A percentile compares a stretch with the other conserved stretches of the same genome.
Evolutionary conservation across 2,888 invertebrate genomes (phyloP).

Genomic region (Spisula subtruncata): DNA sequence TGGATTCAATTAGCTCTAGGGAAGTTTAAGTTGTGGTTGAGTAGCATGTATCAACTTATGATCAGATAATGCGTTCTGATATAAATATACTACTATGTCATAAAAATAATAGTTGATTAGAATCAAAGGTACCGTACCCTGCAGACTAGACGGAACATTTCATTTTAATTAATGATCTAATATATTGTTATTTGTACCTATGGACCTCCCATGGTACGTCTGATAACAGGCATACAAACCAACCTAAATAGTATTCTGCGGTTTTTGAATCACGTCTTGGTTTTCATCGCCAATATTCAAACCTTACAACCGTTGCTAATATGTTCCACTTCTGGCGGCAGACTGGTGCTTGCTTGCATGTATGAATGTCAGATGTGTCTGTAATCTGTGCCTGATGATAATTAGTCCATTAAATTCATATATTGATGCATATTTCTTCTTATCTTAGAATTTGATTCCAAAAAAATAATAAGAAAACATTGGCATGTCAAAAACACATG

Average conservation of each 20-base stretch:
- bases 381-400: background rate
- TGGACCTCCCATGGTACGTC: background rate
- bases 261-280: background rate
- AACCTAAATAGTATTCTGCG: background rate
- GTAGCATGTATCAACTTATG: background rate
- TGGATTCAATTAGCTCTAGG: too few relatives aligned
- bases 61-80: background rate
- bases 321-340: background rate
- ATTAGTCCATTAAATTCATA: background rate
- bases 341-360: background rate
- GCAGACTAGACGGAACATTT: background rate
- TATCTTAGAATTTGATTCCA: background rate
- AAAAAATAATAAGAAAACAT: slow-evolving; percentile 6
- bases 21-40: too few relatives aligned
- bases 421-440: background rate
- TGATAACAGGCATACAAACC: background rate
- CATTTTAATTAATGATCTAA: slow-evolving; percentile 1
- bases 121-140: background rate
- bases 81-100: background rate
- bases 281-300: background rate
- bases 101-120: background rate
- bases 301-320: background rate
- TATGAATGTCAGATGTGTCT: too few relatives aligned
- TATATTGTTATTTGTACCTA: background rate
- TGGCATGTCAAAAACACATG: background rate